A percentile compares a stretch with the other conserved stretches of the same genome.
Evolutionary conservation across 2,888 invertebrate genomes (phyloP).

Genomic region (Cerceris rybyensis): DNA sequence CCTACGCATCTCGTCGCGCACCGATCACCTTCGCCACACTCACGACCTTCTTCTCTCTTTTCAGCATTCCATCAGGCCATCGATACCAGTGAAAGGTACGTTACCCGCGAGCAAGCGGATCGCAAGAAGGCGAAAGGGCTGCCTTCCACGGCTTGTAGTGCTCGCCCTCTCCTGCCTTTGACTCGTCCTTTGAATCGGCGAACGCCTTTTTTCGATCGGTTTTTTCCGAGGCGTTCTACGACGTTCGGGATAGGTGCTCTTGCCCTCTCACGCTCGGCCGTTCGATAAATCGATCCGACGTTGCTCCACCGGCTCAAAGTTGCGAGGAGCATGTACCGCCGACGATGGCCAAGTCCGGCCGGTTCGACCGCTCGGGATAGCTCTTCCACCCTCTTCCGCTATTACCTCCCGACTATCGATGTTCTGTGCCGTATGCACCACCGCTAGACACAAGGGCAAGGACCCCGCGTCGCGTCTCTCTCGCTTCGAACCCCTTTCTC

Average conservation of each 20-base stretch:
- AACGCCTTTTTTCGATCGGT: not conserved
- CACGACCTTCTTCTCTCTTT: slow-evolving; percentile 59
- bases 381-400: not conserved
- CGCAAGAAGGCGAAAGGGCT: not conserved
- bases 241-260: not conserved
- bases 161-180: too few species aligned
- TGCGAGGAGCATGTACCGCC: slow-evolving; percentile 33
- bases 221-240: not conserved
- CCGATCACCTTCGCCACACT: slow-evolving; percentile 35
- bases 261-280: not conserved
- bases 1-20: slow-evolving; percentile 31
- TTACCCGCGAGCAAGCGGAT: slow-evolving; percentile 1
- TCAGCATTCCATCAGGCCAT: slow-evolving; percentile 79
- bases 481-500: too few species aligned
- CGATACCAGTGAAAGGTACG: slow-evolving; percentile 81
- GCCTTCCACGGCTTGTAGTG: too few species aligned
- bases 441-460: slow-evolving; percentile 76
- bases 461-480: slow-evolving; percentile 77
- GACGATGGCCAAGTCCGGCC: not conserved
- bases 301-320: slow-evolving; percentile 11
- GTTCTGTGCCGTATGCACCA: slow-evolving; percentile 71
- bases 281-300: slow-evolving; percentile 44
- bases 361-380: too few species aligned
- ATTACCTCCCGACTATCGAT: slow-evolving; percentile 73
- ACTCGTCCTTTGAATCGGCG: too few species aligned